Evolutionary conservation across 2,797 vertebrate species (phyloP), one percentile per base, ranked within the genome.

Genomic region (Botia kubotai): DNA sequence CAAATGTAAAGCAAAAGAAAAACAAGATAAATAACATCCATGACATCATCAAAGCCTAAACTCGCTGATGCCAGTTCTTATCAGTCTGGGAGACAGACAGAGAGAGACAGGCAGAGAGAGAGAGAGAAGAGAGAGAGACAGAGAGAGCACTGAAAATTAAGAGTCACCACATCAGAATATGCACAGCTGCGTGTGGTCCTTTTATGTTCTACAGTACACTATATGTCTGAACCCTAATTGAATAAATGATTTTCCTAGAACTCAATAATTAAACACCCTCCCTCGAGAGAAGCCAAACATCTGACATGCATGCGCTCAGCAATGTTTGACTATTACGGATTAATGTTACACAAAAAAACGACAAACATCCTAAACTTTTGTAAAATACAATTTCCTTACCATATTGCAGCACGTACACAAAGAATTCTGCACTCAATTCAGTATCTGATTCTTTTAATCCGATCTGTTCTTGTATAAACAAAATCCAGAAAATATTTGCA

Each of bases 81-180:
- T 80, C 79, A 74, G 79, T 23, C 62, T 67, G 67, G 26, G 63
- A 82, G 75, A 82, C 13, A 72, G 67, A 77, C 43, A 75, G 13
- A 67, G 63, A 16, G 17, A 39, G 63, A 16, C 33, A 36, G 65
- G 14, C 33, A 13, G 4, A 36, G 70, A 74, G 16, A 43, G 77
- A 67, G 63, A 16, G 17, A 39, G 63, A 16, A 67, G 63, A 16
- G 17, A 39, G 63, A 16, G 63, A 36, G 65, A 26, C 33, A 13
- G 4, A 36, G 70, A 74, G 16, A 43, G 77, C 68, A 63, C 16
- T 80, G 70, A 57, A 80, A 58, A 80, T 80, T 80, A 73, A 80
- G 50, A 67, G 79, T 68, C 71, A 74, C 79, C 79, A 80, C 79
- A 80, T 80, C 71, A 74, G 39, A 66, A 74, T 68, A 80, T 74